phyloP scores from a whole-genome alignment of 92 coral and sea anemone genomes.

The Siderastrea siderea region DNA sequence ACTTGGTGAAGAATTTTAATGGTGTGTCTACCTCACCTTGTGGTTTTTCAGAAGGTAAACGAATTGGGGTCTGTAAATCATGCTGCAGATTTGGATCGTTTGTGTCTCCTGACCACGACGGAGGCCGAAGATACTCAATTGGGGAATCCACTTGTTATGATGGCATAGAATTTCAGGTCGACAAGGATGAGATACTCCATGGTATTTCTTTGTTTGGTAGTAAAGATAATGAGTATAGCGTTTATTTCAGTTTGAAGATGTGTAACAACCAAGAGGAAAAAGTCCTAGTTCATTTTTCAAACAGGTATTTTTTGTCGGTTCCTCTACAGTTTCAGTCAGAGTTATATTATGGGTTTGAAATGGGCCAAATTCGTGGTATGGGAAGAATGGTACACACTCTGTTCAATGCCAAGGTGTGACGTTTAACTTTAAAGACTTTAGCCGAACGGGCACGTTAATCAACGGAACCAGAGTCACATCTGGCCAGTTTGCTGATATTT shows the following conservation, averaged over 20 bases:
- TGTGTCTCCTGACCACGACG: neutral
- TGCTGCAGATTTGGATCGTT: neutral
- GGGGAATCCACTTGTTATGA: too few species aligned
- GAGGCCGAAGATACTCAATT: neutral
- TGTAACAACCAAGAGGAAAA: neutral
- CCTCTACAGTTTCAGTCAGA: neutral
- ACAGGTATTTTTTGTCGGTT: too few species aligned
- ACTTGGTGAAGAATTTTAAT: too few species aligned
- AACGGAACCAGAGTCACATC: too few species aligned
- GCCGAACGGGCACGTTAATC: too few species aligned
- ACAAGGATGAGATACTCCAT: neutral
- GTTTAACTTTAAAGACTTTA: too few species aligned
- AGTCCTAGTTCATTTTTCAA: too few species aligned
- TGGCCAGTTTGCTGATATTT: too few species aligned
- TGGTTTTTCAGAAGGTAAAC: neutral
- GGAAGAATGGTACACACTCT: neutral
- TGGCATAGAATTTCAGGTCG: neutral
- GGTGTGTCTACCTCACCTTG: neutral
- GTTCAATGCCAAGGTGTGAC: neutral
- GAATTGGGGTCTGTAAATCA: neutral
- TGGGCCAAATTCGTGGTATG: neutral
- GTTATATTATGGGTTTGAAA: neutral
- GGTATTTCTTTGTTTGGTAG: neutral
- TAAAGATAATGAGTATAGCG: neutral
- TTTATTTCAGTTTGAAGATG: neutral